Conservation (phyloP, 2,113 vertebrate genomes). For the Phaethon lepturus region DNA sequence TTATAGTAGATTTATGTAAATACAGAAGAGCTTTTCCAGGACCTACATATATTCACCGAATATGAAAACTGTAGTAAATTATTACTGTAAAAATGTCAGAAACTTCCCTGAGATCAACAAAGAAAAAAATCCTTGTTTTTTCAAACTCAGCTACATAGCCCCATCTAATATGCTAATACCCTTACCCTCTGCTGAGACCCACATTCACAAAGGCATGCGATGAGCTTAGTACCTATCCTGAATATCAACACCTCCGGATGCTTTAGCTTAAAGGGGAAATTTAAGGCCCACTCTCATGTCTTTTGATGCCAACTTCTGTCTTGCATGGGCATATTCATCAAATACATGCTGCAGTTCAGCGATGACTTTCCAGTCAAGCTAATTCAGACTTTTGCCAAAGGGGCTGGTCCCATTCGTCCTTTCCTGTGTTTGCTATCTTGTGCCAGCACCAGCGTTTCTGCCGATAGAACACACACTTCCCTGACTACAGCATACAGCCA, state of each 20-base stretch:
- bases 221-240: neutral
- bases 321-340: neutral
- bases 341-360: neutral
- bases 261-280: neutral
- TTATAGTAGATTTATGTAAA: slow-evolving; percentile 56
- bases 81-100: slow-evolving; percentile 50
- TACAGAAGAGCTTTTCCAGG: slow-evolving; percentile 43
- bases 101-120: slow-evolving; percentile 26
- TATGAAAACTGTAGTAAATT: slow-evolving; percentile 53
- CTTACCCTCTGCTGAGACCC: neutral
- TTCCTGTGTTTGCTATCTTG: neutral
- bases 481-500: neutral
- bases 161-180: neutral
- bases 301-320: neutral
- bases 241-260: neutral
- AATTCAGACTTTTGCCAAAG: neutral
- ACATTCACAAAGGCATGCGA: neutral
- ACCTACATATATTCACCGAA: slow-evolving; percentile 42
- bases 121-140: neutral
- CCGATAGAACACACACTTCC: neutral
- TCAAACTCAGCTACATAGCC: neutral
- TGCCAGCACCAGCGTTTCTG: neutral
- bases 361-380: neutral
- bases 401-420: neutral
- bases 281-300: neutral